Conservation (phyloP, 2,797 vertebrate species). For the Ibycter americanus region DNA sequence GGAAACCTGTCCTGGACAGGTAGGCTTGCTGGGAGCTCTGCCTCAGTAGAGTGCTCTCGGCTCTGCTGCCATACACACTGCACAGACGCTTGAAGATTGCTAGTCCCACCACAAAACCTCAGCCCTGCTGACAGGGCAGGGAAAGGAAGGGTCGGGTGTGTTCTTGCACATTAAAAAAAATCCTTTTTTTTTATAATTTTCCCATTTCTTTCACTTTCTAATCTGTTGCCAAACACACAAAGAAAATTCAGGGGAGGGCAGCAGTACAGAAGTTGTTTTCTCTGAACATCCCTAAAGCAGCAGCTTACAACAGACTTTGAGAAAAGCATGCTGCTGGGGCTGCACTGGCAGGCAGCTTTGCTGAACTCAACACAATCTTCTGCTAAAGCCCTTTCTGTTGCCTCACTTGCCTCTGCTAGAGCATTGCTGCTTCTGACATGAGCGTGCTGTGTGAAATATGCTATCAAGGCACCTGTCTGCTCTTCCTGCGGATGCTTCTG, state of each 20-base stretch:
- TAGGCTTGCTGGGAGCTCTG: not conserved
- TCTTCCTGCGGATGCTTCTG: constrained; percentile 28
- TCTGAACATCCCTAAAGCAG: not conserved
- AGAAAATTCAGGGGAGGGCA: not conserved
- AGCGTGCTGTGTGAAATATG: not conserved
- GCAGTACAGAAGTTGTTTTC: not conserved
- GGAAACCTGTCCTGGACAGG: not conserved
- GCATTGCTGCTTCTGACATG: not conserved
- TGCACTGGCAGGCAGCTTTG: not conserved
- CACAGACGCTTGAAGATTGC: not conserved
- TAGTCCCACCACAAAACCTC: not conserved
- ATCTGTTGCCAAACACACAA: not conserved
- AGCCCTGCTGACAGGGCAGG: not conserved
- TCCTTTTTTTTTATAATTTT: not conserved
- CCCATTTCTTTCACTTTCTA: not conserved
- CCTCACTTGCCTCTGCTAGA: not conserved
- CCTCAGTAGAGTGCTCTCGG: accelerated
- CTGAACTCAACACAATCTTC: not conserved
- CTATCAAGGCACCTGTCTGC: not conserved
- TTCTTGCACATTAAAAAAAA: not conserved
- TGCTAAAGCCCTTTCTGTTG: not conserved
- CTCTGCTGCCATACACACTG: not conserved
- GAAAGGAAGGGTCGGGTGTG: not conserved
- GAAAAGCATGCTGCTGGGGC: not conserved
- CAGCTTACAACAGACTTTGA: not conserved